phyloP scores from a whole-genome alignment of 2,113 vertebrate species.

The Lophius piscatorius region DNA sequence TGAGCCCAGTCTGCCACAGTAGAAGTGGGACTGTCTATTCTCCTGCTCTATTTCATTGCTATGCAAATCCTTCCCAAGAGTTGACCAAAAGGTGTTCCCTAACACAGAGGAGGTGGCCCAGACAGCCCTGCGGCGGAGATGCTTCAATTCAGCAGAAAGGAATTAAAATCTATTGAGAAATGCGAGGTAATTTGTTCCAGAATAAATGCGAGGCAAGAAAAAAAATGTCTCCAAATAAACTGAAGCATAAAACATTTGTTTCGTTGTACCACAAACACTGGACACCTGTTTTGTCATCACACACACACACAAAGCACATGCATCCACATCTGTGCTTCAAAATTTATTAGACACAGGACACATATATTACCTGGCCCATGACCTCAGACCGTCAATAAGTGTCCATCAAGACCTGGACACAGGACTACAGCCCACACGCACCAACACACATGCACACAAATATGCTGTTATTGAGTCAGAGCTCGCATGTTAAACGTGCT shows the following conservation, averaged over 20 bases:
- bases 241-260: slow-evolving; percentile 4
- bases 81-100: slow-evolving; percentile 36
- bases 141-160: slow-evolving; percentile 32
- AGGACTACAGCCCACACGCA: slow-evolving; percentile 3
- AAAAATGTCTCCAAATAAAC: slow-evolving; percentile 18
- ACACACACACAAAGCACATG: slow-evolving; percentile 4
- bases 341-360: slow-evolving; percentile 27
- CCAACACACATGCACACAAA: slow-evolving; percentile 2
- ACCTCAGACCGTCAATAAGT: slow-evolving; percentile 52
- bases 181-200: slow-evolving; percentile 34
- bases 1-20: slow-evolving; percentile 14
- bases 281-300: slow-evolving; percentile 16
- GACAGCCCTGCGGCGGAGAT: slow-evolving; percentile 19
- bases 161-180: slow-evolving; percentile 44
- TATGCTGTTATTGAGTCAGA: slow-evolving; percentile 25
- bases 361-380: slow-evolving; percentile 57
- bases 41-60: slow-evolving; percentile 38
- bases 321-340: slow-evolving; percentile 13
- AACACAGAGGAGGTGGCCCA: slow-evolving; percentile 43
- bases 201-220: slow-evolving; percentile 25
- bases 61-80: slow-evolving; percentile 44
- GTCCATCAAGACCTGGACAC: slow-evolving; percentile 32
- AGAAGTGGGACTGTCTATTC: slow-evolving; percentile 23
- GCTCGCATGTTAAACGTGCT: slow-evolving; percentile 53
- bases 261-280: neutral